A percentile compares a stretch with the other conserved stretches of the same genome.
phyloP scores from a whole-genome alignment of 1,140 invertebrate species.

The Ptiloglossa arizonensis region DNA sequence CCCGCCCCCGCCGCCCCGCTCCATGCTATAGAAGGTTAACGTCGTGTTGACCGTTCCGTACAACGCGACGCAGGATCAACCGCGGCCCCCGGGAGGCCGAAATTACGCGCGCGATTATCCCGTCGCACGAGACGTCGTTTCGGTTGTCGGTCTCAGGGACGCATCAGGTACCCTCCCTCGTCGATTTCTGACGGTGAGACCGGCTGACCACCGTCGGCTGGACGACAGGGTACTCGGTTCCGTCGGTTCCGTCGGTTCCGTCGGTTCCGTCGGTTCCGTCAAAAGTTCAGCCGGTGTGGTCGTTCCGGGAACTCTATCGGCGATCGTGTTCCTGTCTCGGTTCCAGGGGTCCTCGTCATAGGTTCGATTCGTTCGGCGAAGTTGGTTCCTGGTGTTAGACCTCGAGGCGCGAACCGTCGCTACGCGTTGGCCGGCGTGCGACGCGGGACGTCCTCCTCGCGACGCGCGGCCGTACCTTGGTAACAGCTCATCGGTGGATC shows the following conservation, averaged over 20 bases:
- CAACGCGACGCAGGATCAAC: slow-evolving; percentile 55
- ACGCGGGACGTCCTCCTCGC: not conserved
- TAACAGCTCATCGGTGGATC: not conserved
- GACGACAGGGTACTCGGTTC: not conserved
- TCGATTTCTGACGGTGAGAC: too few species aligned
- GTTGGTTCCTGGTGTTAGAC: too few species aligned
- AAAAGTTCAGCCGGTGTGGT: too few species aligned
- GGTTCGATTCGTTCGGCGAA: not conserved
- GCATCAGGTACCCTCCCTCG: not conserved
- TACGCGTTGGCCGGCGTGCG: not conserved
- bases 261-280: too few species aligned
- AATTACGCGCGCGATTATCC: slow-evolving; percentile 15
- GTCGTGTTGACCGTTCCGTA: slow-evolving; percentile 77
- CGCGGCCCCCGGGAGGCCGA: slow-evolving; percentile 42
- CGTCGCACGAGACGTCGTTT: not conserved
- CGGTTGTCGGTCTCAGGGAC: not conserved
- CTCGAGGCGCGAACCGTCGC: slow-evolving; percentile 21
- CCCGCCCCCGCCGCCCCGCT: slow-evolving; percentile 79
- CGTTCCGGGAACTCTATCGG: too few species aligned
- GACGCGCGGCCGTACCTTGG: not conserved
- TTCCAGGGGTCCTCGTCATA: slow-evolving; percentile 15
- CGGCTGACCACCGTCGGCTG: slow-evolving; percentile 22
- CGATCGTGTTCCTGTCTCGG: not conserved
- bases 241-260: too few species aligned
- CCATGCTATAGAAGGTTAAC: slow-evolving; percentile 82